Percentiles rank a stretch among this genome's conserved stretches.
Conservation (phyloP, 2,797 vertebrate species). For the Megalops cyprinoides region DNA sequence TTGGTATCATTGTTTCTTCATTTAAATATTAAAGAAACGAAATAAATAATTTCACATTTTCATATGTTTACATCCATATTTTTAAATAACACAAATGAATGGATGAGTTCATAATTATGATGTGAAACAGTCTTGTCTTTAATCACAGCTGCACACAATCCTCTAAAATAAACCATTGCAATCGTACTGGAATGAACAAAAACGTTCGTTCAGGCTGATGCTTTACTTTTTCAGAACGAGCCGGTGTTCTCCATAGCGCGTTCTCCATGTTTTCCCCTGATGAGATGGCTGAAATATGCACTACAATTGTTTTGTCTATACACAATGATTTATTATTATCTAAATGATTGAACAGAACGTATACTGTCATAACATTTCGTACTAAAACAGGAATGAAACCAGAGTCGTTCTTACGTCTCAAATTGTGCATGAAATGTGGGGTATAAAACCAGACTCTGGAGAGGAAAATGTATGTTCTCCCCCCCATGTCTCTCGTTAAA, state of each 20-base stretch:
- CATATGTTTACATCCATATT: too few species aligned
- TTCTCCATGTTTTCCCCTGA: slow-evolving; percentile 6
- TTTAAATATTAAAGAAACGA: too few species aligned
- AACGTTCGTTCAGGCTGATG: background rate
- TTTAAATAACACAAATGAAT: too few species aligned
- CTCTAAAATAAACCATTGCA: too few species aligned
- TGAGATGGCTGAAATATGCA: slow-evolving; percentile 5
- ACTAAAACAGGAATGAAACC: slow-evolving; percentile 23
- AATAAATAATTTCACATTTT: too few species aligned
- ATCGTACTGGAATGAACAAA: too few species aligned
- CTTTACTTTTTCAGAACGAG: background rate
- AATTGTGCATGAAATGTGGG: background rate
- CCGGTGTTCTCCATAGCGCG: slow-evolving; percentile 7
- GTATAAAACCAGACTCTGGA: background rate
- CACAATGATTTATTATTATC: slow-evolving; percentile 19
- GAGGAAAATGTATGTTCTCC: background rate
- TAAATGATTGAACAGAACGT: slow-evolving; percentile 37
- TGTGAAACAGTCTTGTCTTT: too few species aligned
- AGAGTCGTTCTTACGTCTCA: slow-evolving; percentile 5
- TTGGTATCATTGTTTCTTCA: too few species aligned
- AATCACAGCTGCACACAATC: too few species aligned
- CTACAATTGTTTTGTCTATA: slow-evolving; percentile 27
- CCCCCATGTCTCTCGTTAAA: background rate
- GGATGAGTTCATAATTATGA: too few species aligned
- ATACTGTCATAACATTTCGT: slow-evolving; percentile 30